phyloP scores from a whole-genome alignment of 2,888 invertebrate genomes.

The Pomacea canaliculata region DNA sequence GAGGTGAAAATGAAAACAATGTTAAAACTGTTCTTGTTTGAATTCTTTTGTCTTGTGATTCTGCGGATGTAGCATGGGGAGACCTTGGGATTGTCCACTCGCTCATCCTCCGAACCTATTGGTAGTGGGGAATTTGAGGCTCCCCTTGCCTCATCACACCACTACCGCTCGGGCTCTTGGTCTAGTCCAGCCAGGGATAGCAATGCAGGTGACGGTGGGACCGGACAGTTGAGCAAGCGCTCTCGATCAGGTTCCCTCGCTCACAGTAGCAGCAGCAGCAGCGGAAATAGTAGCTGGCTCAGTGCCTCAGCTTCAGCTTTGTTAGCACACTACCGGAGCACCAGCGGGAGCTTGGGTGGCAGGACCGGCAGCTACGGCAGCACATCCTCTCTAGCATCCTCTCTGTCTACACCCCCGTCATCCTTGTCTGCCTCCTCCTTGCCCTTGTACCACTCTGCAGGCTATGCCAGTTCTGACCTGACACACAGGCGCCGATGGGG shows the following conservation, averaged over 20 bases:
- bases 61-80: slow-evolving; percentile 5
- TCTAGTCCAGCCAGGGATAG: not conserved
- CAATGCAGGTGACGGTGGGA: too few species aligned
- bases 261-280: slow-evolving; percentile 5
- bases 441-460: slow-evolving; percentile 1
- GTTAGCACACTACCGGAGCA: slow-evolving; percentile 4
- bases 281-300: not conserved
- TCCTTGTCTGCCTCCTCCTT: slow-evolving; percentile 10
- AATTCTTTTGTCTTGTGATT: not conserved
- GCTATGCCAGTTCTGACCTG: not conserved
- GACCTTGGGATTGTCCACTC: slow-evolving; percentile 8
- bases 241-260: slow-evolving; percentile 1
- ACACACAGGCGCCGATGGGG: slow-evolving; percentile 13
- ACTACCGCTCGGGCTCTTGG: slow-evolving; percentile 1
- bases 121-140: not conserved
- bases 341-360: not conserved
- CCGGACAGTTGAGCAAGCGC: not conserved
- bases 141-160: not conserved
- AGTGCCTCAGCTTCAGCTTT: slow-evolving; percentile 11
- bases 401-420: not conserved
- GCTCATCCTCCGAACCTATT: slow-evolving; percentile 3
- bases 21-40: not conserved
- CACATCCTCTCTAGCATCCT: not conserved
- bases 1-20: not conserved
- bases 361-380: not conserved